Conservation (phyloP, 2,888 invertebrate genomes). For the Therioaphis trifolii region DNA sequence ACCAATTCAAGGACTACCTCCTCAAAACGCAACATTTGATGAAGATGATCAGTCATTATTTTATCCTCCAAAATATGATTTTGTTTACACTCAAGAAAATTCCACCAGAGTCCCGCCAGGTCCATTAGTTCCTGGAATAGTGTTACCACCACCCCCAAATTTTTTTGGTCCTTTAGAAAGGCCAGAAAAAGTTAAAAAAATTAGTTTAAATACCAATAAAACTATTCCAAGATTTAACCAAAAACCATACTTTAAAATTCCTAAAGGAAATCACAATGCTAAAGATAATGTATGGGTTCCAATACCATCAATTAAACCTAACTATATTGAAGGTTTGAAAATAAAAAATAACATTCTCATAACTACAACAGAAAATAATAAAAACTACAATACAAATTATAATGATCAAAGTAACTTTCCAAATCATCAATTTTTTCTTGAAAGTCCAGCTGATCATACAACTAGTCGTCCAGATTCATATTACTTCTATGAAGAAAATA, state of each 20-base stretch:
- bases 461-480: conserved; percentile 57
- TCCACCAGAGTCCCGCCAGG: conserved; percentile 82
- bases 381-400: conserved; percentile 65
- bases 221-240: conserved; percentile 60
- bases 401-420: conserved; percentile 66
- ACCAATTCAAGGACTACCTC: conserved; percentile 69
- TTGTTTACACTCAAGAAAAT: conserved; percentile 84
- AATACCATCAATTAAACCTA: conserved; percentile 66
- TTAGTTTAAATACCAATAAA: conserved; percentile 65
- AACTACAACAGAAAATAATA: conserved; percentile 59
- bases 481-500: conserved; percentile 44
- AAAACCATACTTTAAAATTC: conserved; percentile 62
- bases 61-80: conserved; percentile 91
- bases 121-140: conserved; percentile 88
- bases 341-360: conserved; percentile 62
- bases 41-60: conserved; percentile 92
- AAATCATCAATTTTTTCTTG: conserved; percentile 58
- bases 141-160: conserved; percentile 87
- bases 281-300: conserved; percentile 66
- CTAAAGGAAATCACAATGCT: conserved; percentile 62
- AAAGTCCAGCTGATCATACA: conserved; percentile 59
- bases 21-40: conserved; percentile 74
- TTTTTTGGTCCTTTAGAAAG: conserved; percentile 81
- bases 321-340: conserved; percentile 66
- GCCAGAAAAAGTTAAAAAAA: conserved; percentile 69